Conservation (phyloP, 2,113 vertebrate species). For the Synchiropus splendidus region DNA sequence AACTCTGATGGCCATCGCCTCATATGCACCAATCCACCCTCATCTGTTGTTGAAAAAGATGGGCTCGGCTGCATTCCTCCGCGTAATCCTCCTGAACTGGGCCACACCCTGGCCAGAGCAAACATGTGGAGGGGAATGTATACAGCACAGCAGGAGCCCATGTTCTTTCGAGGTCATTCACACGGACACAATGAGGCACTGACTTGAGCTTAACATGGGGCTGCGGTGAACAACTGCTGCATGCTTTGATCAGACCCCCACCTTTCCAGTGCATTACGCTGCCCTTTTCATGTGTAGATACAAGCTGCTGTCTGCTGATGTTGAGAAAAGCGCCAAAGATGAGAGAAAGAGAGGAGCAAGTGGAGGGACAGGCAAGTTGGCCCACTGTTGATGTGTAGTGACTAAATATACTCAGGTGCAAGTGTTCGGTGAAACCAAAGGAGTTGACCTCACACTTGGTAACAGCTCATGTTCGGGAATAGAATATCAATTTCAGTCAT, state of each 20-base stretch:
- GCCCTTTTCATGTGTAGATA: conserved; percentile 10
- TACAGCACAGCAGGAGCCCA: conserved; percentile 15
- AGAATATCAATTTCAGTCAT: too few relatives aligned
- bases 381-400: conserved; percentile 44
- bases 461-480: too few relatives aligned
- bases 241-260: conserved; percentile 42
- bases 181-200: conserved; percentile 46
- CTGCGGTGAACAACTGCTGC: conserved; percentile 9
- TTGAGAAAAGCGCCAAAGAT: conserved; percentile 10
- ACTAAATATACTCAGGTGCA: too few relatives aligned
- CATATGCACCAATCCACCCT: not conserved
- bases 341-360: conserved; percentile 2
- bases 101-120: conserved; percentile 55
- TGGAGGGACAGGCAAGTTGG: conserved; percentile 4
- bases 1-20: conserved; percentile 22
- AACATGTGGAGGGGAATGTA: conserved; percentile 56
- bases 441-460: too few relatives aligned
- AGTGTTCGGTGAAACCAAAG: conserved; percentile 14
- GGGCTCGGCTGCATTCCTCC: conserved; percentile 52
- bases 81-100: conserved; percentile 51
- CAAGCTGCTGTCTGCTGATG: conserved; percentile 4
- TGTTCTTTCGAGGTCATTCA: conserved; percentile 43
- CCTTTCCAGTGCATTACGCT: conserved; percentile 14
- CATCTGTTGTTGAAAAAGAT: conserved; percentile 45
- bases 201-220: conserved; percentile 38